These are phyloP conservation scores for Erpetoichthys calabaricus DNA, from an alignment of 2,797 vertebrate species.

Conservation along the genomic window DNA sequence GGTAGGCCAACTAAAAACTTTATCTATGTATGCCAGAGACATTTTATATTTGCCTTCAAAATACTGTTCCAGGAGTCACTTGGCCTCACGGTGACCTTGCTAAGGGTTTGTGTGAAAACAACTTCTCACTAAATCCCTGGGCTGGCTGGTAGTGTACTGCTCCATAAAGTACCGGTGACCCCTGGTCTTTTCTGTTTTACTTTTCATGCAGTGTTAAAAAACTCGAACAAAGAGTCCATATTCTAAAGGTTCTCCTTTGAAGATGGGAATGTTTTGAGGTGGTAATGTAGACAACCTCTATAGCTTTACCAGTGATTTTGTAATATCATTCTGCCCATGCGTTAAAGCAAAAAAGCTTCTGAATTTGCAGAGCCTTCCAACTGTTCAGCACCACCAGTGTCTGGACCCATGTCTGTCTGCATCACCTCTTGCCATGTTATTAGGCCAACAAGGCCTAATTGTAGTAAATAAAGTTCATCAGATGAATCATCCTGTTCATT, in stretches of 20 bases:
- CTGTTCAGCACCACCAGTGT: no score
- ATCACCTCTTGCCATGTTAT: no score
- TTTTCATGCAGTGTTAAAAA: not conserved
- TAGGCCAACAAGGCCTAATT: no score
- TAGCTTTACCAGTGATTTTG: constrained; percentile 8
- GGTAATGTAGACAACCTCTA: constrained; percentile 6
- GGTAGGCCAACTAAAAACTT: constrained; percentile 10
- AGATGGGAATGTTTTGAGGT: not conserved
- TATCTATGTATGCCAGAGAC: constrained; percentile 9
- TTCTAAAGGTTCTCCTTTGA: constrained; percentile 9
- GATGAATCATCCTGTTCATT: no score
- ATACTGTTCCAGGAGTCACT: constrained; percentile 3
- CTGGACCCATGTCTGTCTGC: no score
- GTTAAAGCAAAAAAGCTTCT: no score
- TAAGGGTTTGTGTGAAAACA: constrained; percentile 11
- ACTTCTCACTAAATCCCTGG: constrained; percentile 8
- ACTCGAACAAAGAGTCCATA: constrained; percentile 10
- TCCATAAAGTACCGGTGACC: constrained; percentile 8
- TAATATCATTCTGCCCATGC: no score
- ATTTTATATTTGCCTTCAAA: constrained; percentile 2
- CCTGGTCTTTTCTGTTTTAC: no score
- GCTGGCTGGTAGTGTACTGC: constrained; percentile 9
- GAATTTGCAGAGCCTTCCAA: no score
- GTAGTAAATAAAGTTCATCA: no score
- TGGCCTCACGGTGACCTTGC: constrained; percentile 5